Percentiles rank a stretch among this genome's conserved stretches.
These are phyloP conservation scores for Micrasema longulum DNA, from an alignment of 1,140 invertebrate species.

Conservation along the genomic window DNA sequence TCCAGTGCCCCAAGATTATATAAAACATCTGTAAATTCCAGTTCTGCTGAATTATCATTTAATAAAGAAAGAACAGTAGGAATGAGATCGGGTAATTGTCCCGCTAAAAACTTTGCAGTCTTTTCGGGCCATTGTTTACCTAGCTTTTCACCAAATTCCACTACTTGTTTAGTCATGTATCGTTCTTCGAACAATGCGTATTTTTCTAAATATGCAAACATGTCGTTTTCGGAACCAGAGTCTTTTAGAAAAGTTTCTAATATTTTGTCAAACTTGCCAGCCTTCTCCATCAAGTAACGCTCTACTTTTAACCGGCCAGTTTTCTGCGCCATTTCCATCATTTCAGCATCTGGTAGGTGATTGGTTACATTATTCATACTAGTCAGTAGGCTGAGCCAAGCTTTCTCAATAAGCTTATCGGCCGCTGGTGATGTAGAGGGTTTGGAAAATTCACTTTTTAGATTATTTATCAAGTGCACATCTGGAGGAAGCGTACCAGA, in stretches of 20 bases:
- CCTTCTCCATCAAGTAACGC: constrained; percentile 48
- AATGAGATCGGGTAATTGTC: constrained; percentile 55
- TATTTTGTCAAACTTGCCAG: constrained; percentile 54
- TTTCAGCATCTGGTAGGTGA: constrained; percentile 46
- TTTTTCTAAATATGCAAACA: constrained; percentile 62
- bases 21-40: constrained; percentile 59
- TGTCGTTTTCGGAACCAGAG: constrained; percentile 58
- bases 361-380: constrained; percentile 44
- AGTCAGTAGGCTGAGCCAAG: constrained; percentile 46
- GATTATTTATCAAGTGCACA: constrained; percentile 46
- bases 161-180: constrained; percentile 56
- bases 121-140: constrained; percentile 57
- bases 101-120: constrained; percentile 58
- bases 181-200: constrained; percentile 46
- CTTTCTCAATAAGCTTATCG: constrained; percentile 46
- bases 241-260: constrained; percentile 60
- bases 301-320: constrained; percentile 46
- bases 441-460: constrained; percentile 50
- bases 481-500: constrained; percentile 48
- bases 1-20: constrained; percentile 58
- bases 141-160: constrained; percentile 52
- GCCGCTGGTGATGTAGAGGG: constrained; percentile 38
- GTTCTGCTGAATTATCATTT: constrained; percentile 52
- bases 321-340: constrained; percentile 46
- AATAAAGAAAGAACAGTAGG: constrained; percentile 52